These are phyloP conservation scores for Acropora yongei DNA, from an alignment of 64 coral and sea anemone species.

Conservation along the genomic window DNA sequence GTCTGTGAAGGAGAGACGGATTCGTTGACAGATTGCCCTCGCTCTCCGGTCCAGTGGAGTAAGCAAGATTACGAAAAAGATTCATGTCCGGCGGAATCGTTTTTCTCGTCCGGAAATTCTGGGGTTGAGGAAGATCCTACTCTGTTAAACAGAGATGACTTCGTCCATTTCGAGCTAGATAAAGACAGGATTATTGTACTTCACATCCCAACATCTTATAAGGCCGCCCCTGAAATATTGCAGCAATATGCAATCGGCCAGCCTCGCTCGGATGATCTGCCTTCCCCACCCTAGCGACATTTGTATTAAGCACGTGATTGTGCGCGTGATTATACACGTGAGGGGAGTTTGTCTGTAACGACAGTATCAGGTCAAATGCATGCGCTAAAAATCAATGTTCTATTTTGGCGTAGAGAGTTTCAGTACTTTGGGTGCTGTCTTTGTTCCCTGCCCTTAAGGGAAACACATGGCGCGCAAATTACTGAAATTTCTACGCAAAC, in stretches of 20 bases:
- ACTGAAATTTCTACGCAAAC: too few species aligned
- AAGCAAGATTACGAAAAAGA: constrained; percentile 42
- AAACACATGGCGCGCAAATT: too few species aligned
- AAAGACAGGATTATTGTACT: constrained; percentile 96
- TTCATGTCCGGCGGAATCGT: constrained; percentile 7
- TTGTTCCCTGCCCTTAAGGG: too few species aligned
- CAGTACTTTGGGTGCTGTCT: too few species aligned
- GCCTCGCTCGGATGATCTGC: constrained; percentile 78
- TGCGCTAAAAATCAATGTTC: too few species aligned
- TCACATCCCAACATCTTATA: constrained; percentile 71
- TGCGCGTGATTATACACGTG: background rate
- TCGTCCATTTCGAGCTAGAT: constrained; percentile 91
- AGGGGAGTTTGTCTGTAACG: background rate
- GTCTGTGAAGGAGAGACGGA: background rate
- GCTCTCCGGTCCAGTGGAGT: background rate
- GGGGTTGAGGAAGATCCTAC: constrained; percentile 85
- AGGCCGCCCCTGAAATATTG: constrained; percentile 82
- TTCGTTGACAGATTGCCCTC: background rate
- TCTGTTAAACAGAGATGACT: constrained; percentile 73
- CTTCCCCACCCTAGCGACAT: background rate
- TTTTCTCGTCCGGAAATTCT: constrained; percentile 39
- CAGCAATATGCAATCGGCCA: constrained; percentile 90
- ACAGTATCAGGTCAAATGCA: too few species aligned
- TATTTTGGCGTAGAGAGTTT: too few species aligned
- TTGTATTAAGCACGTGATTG: background rate